phyloP scores from a whole-genome alignment of 2,888 invertebrate genomes.

The Zygogramma bicolorata region DNA sequence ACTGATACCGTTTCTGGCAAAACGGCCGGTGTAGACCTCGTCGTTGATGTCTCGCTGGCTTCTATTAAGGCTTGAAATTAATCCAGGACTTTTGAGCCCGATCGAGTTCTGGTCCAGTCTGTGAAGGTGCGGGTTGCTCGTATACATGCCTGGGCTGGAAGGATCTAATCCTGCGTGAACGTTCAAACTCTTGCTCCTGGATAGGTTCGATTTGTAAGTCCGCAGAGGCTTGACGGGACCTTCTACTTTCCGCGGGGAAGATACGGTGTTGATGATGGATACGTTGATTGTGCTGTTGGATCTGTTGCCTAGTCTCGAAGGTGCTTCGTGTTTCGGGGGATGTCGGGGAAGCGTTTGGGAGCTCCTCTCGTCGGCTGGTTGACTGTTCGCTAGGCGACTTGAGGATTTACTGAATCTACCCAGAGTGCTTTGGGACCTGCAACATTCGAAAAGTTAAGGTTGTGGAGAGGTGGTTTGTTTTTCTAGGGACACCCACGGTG shows the following conservation, averaged over 20 bases:
- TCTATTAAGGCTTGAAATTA: slow-evolving; percentile 86
- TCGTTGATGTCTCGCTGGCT: slow-evolving; percentile 82
- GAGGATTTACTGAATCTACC: slow-evolving; percentile 88
- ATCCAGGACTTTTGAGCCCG: slow-evolving; percentile 86
- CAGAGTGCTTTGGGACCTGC: slow-evolving; percentile 79
- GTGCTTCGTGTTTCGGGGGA: slow-evolving; percentile 58
- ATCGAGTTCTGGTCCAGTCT: slow-evolving; percentile 78
- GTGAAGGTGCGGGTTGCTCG: slow-evolving; percentile 83
- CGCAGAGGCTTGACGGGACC: slow-evolving; percentile 84
- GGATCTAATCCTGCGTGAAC: slow-evolving; percentile 71
- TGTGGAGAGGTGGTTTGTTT: neutral
- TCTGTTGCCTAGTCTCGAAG: slow-evolving; percentile 67
- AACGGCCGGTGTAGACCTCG: slow-evolving; percentile 71
- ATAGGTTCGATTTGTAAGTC: slow-evolving; percentile 79
- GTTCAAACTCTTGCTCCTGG: slow-evolving; percentile 88
- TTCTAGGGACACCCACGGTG: slow-evolving; percentile 27
- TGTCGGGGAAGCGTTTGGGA: slow-evolving; percentile 84
- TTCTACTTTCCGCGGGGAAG: slow-evolving; percentile 60
- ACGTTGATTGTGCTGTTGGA: slow-evolving; percentile 77
- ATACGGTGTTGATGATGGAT: slow-evolving; percentile 71
- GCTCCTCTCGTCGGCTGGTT: slow-evolving; percentile 68
- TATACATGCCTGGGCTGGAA: slow-evolving; percentile 71
- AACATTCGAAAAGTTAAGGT: slow-evolving; percentile 62
- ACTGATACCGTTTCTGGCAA: slow-evolving; percentile 70
- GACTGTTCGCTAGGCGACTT: slow-evolving; percentile 74